These are phyloP conservation scores for Gallinago nigripennis DNA, from an alignment of 2,797 vertebrate genomes.

Conservation along the genomic window DNA sequence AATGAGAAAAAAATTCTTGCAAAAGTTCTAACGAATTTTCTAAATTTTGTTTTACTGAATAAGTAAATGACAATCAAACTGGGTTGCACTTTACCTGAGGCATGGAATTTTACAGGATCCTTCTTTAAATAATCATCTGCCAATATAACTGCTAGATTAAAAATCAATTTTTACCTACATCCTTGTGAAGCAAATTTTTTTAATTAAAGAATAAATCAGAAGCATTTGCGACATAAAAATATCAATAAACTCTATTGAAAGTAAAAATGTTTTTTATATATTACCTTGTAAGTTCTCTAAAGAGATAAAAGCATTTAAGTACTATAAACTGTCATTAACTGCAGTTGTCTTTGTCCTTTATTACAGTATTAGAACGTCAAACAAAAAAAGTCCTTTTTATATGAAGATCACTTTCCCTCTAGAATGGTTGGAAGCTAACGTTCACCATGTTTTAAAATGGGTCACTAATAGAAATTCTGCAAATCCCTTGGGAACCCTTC, in stretches of 20 bases:
- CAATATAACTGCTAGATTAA: conserved; percentile 14
- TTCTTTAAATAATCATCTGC: neutral
- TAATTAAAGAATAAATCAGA: conserved; percentile 13
- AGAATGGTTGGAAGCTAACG: neutral
- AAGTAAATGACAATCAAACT: neutral
- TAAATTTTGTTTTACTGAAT: neutral
- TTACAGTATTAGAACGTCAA: neutral
- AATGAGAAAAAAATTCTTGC: neutral
- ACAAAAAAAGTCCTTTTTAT: neutral
- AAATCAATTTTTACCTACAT: neutral
- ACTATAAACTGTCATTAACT: neutral
- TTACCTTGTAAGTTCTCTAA: neutral
- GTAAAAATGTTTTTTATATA: neutral
- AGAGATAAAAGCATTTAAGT: neutral
- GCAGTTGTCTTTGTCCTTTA: neutral
- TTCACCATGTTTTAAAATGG: neutral
- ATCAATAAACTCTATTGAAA: neutral
- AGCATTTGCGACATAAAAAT: neutral
- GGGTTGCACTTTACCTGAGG: neutral
- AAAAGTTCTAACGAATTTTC: neutral
- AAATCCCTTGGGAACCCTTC: neutral
- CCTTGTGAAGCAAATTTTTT: neutral
- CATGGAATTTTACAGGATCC: neutral
- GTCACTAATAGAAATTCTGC: neutral
- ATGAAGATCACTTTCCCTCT: neutral